These are phyloP conservation scores for Marmota flaviventris DNA, from an alignment of 2,113 vertebrate species.

Conservation along the genomic window DNA sequence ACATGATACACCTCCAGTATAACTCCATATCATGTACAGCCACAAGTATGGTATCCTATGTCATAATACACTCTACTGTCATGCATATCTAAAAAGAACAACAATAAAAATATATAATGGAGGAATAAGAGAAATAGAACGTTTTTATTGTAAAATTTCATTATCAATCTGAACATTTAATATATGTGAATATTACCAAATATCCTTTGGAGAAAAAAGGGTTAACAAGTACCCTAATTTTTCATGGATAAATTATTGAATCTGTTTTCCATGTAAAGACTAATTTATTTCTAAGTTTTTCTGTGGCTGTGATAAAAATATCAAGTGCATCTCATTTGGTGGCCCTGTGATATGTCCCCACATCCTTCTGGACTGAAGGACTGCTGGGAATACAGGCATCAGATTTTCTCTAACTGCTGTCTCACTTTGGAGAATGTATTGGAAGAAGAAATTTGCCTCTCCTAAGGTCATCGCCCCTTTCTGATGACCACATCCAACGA, in stretches of 20 bases:
- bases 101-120: neutral
- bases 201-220: slow-evolving; percentile 3
- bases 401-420: neutral
- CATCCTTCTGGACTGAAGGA: neutral
- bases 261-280: slow-evolving; percentile 38
- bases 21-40: too few species aligned
- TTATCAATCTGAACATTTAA: slow-evolving; percentile 50
- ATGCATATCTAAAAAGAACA: too few species aligned
- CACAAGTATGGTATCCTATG: too few species aligned
- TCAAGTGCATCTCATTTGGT: neutral
- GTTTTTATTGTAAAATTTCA: slow-evolving; percentile 39
- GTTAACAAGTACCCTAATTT: slow-evolving; percentile 1
- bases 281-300: slow-evolving; percentile 27
- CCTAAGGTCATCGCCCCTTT: neutral
- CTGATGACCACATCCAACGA: neutral
- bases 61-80: too few species aligned
- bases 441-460: neutral
- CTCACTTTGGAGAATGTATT: slow-evolving; percentile 4
- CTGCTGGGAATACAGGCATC: neutral
- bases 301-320: slow-evolving; percentile 34
- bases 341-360: neutral
- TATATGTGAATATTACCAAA: slow-evolving; percentile 48
- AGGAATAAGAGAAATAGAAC: slow-evolving; percentile 30
- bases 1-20: too few species aligned
- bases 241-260: slow-evolving; percentile 35